These are phyloP conservation scores for Triops longicaudatus DNA, from an alignment of 1,140 invertebrate species.

Conservation along the genomic window DNA sequence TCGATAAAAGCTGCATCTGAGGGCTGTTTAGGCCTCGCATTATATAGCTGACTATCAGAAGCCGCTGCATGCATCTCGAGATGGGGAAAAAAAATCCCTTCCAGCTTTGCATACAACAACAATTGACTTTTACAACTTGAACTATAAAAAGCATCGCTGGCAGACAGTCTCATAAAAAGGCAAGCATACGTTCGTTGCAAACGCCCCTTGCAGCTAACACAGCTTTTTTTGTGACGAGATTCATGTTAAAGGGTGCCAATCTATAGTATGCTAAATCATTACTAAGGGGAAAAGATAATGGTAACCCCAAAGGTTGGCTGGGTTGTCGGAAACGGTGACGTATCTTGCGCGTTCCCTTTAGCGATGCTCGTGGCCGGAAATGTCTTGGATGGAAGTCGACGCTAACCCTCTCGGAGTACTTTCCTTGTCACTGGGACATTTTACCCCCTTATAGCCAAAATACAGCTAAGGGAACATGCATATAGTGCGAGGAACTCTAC, in stretches of 20 bases:
- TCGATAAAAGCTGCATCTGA: too few relatives aligned
- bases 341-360: neutral
- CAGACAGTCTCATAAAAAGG: too few relatives aligned
- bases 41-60: too few relatives aligned
- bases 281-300: constrained; percentile 3
- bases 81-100: too few relatives aligned
- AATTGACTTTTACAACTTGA: too few relatives aligned
- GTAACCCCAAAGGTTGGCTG: constrained; percentile 2
- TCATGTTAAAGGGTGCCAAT: constrained; percentile 12
- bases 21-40: too few relatives aligned
- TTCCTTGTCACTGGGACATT: neutral
- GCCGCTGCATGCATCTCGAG: too few relatives aligned
- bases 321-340: constrained; percentile 2
- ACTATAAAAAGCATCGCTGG: too few relatives aligned
- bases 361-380: constrained; percentile 7
- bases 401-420: constrained; percentile 14
- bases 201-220: neutral
- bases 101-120: too few relatives aligned
- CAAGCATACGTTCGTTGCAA: neutral
- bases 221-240: neutral
- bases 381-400: constrained; percentile 14
- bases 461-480: neutral
- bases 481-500: neutral
- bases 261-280: neutral
- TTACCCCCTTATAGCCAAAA: constrained; percentile 4